Evolutionary conservation across 2,888 invertebrate genomes (phyloP), one percentile per base, ranked within the genome.

Genomic region (Nasonia oneida): DNA sequence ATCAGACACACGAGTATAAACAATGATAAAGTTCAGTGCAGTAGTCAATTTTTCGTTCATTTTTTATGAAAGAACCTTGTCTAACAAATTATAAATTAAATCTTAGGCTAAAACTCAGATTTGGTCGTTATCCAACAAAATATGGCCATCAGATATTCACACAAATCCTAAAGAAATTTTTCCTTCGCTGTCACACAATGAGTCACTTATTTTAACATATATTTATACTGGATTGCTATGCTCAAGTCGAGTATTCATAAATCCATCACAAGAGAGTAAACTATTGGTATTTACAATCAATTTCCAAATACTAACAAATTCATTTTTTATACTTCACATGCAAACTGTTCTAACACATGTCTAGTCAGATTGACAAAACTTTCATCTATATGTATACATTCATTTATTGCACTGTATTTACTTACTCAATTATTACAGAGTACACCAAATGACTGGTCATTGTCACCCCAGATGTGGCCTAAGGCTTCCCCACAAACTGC

Each of bases 151-250:
- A 39, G 42, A 71, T 70, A 57, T 3, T n/a, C 14, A 64, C 47
- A 4, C 47, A 50, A 37, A n/a, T 2, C 3, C 39, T 42, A 50
- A 47, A 82, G 37, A 64, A 57, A 57, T 64, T n/a, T 3, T 42
- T 67, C 47, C 23, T 37, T 70, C 39, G 50, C 39, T 64, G 37
- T 70, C 39, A 53, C 18, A n/a, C 29, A 15, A 75, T 12, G 50
- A 33, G 42, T 18, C 64, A 53, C 71, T 83, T 18, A 81, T 71
- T 15, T 42, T 78, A 74, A 85, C 78, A n/a, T 61, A 74, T 42
- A 50, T 78, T 33, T 50, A 82, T 74, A 74, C 50, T 61, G 77
- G 78, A 14, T 73, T 37, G 42, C 61, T 85, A 64, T 85, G 81
- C 67, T 18, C 81, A 42, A 70, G 64, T 67, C 47, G 39, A 74